Conservation (phyloP, 2,888 invertebrate genomes). For the Cephus sareptanus region DNA sequence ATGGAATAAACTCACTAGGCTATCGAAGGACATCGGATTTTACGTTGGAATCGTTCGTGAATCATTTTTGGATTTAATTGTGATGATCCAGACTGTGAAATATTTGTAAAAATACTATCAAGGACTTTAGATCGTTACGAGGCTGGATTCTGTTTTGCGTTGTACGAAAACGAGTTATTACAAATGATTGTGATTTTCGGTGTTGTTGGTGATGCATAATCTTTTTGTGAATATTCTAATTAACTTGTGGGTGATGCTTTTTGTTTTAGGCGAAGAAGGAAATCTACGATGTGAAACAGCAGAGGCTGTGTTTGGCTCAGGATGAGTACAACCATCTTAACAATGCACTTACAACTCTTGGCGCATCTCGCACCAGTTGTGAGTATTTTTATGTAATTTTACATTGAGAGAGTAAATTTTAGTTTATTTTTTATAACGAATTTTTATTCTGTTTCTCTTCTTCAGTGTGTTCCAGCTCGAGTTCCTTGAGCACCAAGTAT, state of each 20-base stretch:
- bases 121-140: neutral
- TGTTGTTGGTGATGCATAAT: constrained; percentile 15
- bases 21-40: neutral
- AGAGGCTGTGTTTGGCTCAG: constrained; percentile 91
- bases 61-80: neutral
- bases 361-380: constrained; percentile 92
- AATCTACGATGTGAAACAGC: constrained; percentile 95
- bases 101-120: neutral
- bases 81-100: neutral
- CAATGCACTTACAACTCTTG: constrained; percentile 84
- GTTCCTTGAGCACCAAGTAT: constrained; percentile 90
- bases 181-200: neutral
- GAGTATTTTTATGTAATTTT: constrained; percentile 68
- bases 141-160: neutral
- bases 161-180: neutral
- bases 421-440: constrained; percentile 8
- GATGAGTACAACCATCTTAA: constrained; percentile 96
- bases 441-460: constrained; percentile 27
- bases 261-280: constrained; percentile 90
- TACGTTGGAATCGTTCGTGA: neutral
- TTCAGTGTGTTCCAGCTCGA: constrained; percentile 88
- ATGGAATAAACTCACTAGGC: neutral
- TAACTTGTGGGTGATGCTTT: constrained; percentile 12
- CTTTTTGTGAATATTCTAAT: constrained; percentile 45
- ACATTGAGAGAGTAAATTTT: neutral